phyloP scores from a whole-genome alignment of 2,113 vertebrate species.

The Falco punctatus region DNA sequence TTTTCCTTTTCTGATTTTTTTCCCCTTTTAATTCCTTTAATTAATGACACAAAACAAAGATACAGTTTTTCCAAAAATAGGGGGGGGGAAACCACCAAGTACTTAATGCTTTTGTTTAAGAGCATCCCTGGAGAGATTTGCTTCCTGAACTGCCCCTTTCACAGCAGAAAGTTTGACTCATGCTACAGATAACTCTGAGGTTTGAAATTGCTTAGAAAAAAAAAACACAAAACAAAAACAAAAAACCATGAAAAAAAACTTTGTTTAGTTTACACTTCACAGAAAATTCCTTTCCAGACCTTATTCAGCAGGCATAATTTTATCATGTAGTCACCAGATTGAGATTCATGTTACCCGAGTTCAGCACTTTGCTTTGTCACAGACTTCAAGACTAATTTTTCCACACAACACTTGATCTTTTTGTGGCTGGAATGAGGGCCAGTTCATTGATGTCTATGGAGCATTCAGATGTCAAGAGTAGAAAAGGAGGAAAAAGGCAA shows the following conservation, averaged over 20 bases:
- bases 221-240: too few species aligned
- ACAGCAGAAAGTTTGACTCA: not conserved
- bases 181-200: not conserved
- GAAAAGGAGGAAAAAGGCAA: not conserved
- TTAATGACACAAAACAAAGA: not conserved
- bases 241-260: too few species aligned
- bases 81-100: rapidly evolving
- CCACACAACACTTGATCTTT: not conserved
- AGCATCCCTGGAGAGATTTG: not conserved
- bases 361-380: not conserved
- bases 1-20: too few species aligned
- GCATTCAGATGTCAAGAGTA: not conserved
- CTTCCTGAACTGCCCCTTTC: not conserved
- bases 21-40: not conserved
- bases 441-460: not conserved
- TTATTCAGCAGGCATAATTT: not conserved
- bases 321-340: not conserved
- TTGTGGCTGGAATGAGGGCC: not conserved
- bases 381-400: not conserved
- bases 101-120: not conserved
- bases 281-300: not conserved
- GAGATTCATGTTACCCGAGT: not conserved
- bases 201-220: not conserved
- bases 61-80: not conserved
- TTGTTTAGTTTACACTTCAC: not conserved